Evolutionary conservation across 2,797 vertebrate genomes (phyloP).

Genomic region (Coregonus sp.): DNA sequence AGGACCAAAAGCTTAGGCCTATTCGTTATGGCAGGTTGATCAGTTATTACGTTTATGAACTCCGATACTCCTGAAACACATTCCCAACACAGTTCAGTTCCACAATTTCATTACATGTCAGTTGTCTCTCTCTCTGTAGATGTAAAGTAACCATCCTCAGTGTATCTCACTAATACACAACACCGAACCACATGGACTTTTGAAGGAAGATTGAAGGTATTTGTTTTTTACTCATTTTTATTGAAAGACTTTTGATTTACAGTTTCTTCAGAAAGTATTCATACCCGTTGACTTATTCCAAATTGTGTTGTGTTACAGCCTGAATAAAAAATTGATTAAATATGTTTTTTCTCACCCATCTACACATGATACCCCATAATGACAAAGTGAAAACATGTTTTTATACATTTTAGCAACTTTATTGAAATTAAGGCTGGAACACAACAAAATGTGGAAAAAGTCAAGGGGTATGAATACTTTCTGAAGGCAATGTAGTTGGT

Average conservation of each 20-base stretch:
- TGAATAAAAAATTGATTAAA: too few relatives aligned
- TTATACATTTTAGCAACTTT: too few relatives aligned
- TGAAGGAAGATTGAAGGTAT: not conserved
- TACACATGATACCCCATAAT: too few relatives aligned
- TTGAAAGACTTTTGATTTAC: not conserved
- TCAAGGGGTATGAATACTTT: too few relatives aligned
- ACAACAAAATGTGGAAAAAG: too few relatives aligned
- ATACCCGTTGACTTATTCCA: too few relatives aligned
- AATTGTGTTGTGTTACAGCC: too few relatives aligned
- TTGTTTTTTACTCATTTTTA: not conserved
- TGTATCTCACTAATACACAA: not conserved
- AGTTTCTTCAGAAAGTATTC: not conserved
- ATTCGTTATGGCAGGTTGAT: not conserved
- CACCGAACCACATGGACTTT: not conserved
- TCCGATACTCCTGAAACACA: not conserved
- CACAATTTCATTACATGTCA: not conserved
- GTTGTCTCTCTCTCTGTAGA: not conserved
- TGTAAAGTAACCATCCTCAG: not conserved
- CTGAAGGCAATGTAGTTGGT: slow-evolving; percentile 17
- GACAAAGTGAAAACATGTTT: too few relatives aligned
- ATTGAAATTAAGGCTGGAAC: too few relatives aligned
- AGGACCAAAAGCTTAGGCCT: not conserved
- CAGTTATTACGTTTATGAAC: not conserved
- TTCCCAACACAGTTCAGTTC: not conserved
- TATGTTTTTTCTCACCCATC: too few relatives aligned